These are phyloP conservation scores for Uria aalge DNA, from an alignment of 2,113 vertebrate species.

Conservation along the genomic window DNA sequence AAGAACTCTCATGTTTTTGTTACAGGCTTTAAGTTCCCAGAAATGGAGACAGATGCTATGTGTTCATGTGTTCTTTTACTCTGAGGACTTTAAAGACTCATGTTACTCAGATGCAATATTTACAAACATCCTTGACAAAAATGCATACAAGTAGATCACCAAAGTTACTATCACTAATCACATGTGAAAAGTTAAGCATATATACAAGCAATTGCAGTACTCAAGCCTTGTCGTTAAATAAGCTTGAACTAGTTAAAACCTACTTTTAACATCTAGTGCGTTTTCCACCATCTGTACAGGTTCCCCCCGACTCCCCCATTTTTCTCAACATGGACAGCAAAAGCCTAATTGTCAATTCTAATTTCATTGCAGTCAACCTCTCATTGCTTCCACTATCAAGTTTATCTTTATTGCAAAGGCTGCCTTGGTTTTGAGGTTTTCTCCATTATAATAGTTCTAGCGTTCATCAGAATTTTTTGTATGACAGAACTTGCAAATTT, in stretches of 20 bases:
- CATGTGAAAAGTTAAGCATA: not conserved
- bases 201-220: not conserved
- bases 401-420: not conserved
- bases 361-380: not conserved
- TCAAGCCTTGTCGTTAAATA: not conserved
- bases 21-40: not conserved
- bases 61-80: not conserved
- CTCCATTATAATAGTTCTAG: not conserved
- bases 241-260: not conserved
- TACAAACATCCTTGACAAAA: not conserved
- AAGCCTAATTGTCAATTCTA: not conserved
- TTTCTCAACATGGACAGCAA: not conserved
- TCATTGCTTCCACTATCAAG: not conserved
- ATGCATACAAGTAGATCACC: not conserved
- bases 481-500: not conserved
- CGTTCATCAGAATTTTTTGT: not conserved
- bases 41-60: not conserved
- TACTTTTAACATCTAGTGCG: not conserved
- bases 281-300: not conserved
- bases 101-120: not conserved
- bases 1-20: not conserved
- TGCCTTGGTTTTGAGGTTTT: not conserved
- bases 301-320: not conserved
- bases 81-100: not conserved
- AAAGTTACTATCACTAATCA: not conserved